Base-by-base conservation (phyloP, 2,113 vertebrate genomes). In the Hylia prasina region DNA sequence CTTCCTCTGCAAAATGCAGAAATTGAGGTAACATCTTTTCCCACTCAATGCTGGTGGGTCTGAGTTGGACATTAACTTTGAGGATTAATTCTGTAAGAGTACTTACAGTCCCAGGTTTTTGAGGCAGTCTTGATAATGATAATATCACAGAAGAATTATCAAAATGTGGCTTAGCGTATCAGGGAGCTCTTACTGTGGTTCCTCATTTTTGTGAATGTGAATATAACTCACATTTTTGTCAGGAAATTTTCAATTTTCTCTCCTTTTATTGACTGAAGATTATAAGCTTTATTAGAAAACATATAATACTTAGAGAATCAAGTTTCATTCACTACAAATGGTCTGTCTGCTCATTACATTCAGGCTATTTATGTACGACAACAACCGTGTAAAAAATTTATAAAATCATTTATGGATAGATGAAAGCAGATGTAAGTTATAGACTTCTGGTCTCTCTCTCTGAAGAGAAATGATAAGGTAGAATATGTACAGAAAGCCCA, bases 241-340 rank as follows among this genome's bases (percentile, higher is more conserved):
- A 80, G 42, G 42, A 82, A 69, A 12, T 69, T 64, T 91, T 84
- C 50, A 48, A 53, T 72, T 83, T 96, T 90, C 47, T 25, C 37
- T 90, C 13, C 11, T 92, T 93, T 76, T 65, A 71, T 47, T 86
- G 45, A 44, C 50, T 85, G 50, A 44, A 65, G 42, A 61, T 80
- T 77, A 79, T 48, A 90, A 72, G 11, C 15, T 65, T 61, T 90
- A 61, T 83, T 86, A 90, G 22, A 94, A 93, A 97, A 73, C 45
- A 73, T 20, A 68, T 48, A 85, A 72, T 47, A 81, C 40, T 77
- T 69, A 35, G 23, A 89, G 63, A 95, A 94, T 70, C 31, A 76
- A 57, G 42, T 73, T 95, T 69, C 51, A 28, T 15, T 93, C 63
- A 16, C 47, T 75, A 51, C 11, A 90, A 51, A 78, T 37, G 7